Evolutionary conservation across 2,113 vertebrate species (phyloP), one percentile per base, ranked within the genome.

Genomic region (Burhinus bistriatus): DNA sequence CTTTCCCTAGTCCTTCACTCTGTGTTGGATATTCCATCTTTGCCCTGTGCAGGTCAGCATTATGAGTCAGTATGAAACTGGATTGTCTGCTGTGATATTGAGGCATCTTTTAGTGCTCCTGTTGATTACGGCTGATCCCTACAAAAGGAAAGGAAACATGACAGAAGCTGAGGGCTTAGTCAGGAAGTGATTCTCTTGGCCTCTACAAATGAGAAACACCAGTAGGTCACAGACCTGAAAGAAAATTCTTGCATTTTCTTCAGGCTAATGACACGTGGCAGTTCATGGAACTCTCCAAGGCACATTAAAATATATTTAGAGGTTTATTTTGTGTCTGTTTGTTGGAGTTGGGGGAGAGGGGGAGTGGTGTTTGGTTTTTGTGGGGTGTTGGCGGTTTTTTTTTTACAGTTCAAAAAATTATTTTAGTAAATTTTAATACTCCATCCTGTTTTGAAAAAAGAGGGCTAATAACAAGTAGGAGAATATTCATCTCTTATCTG

Each of bases 1-100:
- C 17, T 90, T 73, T 14, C 87, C 89, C 92, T 92, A 94, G 51
- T 57, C 69, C 30, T 87, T n/a, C 11, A 91, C 13, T 0, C 51
- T 83, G 25, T 96, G 59, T 76, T 97, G 93, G 36, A 95, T 95
- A 14, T 57, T 85, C 97, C 97, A 97, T 14, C 8, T 78, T 27
- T 97, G 96, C 3, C 34, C 40, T 4, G 52, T 95, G 42, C 97
- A 95, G 40, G 29, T 47, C 93, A 4, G 68, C 59, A 96, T 78
- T 44, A 92, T 89, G 66, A 47, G 90, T 30, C 5, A 27, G 5
- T 87, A 19, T 9, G 90, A 49, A 9, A 22, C 76, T 15, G 9
- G 6, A 7, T 26, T 2, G 3, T 65, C n/a, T 69, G 34, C 70
- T 30, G 32, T 45, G 7, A 97, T 81, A 94, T 97, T 87, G 2